phyloP scores from a whole-genome alignment of 2,113 vertebrate species.

The Trachemys scripta region DNA sequence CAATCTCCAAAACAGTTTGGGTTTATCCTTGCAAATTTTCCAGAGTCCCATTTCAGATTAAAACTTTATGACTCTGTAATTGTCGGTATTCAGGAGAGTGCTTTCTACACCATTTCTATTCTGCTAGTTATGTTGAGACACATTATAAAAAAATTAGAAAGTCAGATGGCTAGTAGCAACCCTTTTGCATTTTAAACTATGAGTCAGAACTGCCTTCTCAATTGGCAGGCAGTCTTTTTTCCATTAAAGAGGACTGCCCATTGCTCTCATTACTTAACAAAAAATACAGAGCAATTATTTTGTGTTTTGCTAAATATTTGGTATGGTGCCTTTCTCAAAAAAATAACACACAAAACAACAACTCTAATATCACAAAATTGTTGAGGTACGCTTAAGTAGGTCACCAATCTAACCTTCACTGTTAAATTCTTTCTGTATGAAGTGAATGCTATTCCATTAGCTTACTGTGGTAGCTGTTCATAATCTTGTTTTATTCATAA shows the following conservation, averaged over 20 bases:
- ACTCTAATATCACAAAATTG: background rate
- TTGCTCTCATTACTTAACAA: background rate
- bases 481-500: conserved; percentile 19
- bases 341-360: background rate
- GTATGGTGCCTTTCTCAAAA: background rate
- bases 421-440: conserved; percentile 6
- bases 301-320: background rate
- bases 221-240: background rate
- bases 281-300: background rate
- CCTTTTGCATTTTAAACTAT: background rate
- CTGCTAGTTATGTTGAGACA: background rate
- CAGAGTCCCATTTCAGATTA: background rate
- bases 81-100: background rate
- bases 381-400: background rate
- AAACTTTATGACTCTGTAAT: background rate
- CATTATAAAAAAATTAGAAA: background rate
- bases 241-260: background rate
- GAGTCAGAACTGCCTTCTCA: background rate
- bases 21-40: background rate
- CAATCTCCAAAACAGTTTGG: background rate
- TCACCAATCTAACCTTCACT: background rate
- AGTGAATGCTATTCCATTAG: conserved; percentile 15
- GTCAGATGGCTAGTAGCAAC: background rate
- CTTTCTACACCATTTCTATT: background rate
- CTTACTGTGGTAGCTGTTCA: background rate